Base-by-base conservation (phyloP, 2,113 vertebrate genomes). In the Paraplagusia blochii region DNA sequence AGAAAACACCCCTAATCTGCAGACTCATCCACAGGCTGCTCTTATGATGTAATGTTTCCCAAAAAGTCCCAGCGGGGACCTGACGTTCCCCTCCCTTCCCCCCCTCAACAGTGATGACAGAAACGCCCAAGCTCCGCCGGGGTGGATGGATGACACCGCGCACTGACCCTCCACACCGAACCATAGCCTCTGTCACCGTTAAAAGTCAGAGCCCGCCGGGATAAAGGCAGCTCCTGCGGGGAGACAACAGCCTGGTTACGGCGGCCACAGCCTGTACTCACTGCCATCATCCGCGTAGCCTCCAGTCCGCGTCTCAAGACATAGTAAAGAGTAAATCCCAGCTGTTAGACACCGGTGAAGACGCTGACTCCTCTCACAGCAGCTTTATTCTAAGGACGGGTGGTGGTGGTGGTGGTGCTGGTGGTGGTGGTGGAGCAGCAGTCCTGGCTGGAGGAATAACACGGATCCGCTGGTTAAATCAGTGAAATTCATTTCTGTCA, bases 41-140 rank as follows among this genome's bases (percentile, higher is more conserved):
- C 53, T 69, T 68, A 91, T 89, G 90, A 92, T 90, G 88, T 90
- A 76, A 92, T 90, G 86, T 75, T 81, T 56, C 80, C 73, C 59
- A 79, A 76, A 77, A 87, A 87, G 83, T 88, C 83, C 78, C 74
- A 53, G 44, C 73, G 86, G 83, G 78, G 83, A 81, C 54, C 79
- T 19, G 75, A 81, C 55, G 49, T 60, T 69, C 82, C 52, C 19
- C 46, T 19, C 46, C 46, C 7, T 8, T 19, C 46, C 11, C 18
- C 22, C 22, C 2, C 22, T 5, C 70, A 84, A 82, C 81, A 76
- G 66, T 51, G 44, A 43, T 44, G 72, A 76, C 81, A 83, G 72
- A 81, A 78, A 80, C 82, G 85, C 81, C 81, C 76, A 80, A 67
- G 44, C 69, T 40, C 75, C 38, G 13, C 38, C 47, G 54, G 22